A percentile compares a stretch with the other conserved stretches of the same genome.
phyloP scores from a whole-genome alignment of 2,113 vertebrate genomes.

The Notarius lentiginosus region DNA sequence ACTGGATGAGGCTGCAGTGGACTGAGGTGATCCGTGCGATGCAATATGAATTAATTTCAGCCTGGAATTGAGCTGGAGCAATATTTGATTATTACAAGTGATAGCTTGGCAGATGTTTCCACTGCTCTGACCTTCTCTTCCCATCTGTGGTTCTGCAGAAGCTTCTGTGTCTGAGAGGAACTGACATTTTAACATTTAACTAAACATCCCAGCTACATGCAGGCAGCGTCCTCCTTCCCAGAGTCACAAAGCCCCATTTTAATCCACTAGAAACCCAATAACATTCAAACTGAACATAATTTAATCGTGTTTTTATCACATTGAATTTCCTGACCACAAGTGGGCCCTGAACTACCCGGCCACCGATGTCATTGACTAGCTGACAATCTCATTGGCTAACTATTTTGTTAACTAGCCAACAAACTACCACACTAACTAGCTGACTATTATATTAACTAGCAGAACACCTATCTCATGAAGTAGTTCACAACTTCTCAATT shows the following conservation, averaged over 20 bases:
- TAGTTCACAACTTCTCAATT: neutral
- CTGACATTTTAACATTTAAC: conserved; percentile 45
- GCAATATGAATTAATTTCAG: conserved; percentile 17
- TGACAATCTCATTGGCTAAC: neutral
- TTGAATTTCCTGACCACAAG: neutral
- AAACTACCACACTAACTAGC: neutral
- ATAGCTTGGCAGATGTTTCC: conserved; percentile 42
- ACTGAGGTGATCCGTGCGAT: neutral
- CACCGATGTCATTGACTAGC: neutral
- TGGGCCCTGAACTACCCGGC: neutral
- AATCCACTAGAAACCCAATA: neutral
- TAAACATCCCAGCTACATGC: conserved; percentile 25
- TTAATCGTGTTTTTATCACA: neutral
- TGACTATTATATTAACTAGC: neutral
- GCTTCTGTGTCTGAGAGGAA: conserved; percentile 35
- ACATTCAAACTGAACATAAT: neutral
- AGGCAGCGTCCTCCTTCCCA: neutral
- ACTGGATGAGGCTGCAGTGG: neutral
- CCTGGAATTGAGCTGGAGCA: conserved; percentile 36
- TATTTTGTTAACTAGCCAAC: neutral
- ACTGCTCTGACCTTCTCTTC: conserved; percentile 15
- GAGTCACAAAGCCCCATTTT: neutral
- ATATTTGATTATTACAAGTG: neutral
- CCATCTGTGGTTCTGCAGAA: conserved; percentile 34
- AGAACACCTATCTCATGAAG: neutral